Base-by-base conservation (phyloP, 2,888 invertebrate genomes). In the Scaptomyza cyrtandrae region DNA sequence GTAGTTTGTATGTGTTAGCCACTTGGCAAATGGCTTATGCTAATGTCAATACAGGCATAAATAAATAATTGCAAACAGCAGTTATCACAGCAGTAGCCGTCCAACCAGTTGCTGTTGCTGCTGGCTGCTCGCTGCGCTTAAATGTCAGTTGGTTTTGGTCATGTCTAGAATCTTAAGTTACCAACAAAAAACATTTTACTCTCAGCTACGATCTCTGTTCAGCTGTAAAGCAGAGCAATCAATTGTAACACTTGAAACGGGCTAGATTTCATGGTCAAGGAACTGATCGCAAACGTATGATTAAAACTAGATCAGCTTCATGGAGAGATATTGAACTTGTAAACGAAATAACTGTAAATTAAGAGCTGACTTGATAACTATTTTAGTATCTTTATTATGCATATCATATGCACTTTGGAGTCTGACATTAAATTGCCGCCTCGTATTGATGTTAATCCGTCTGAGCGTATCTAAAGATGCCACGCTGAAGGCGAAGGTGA, bases 21-120 rank as follows among this genome's bases (percentile, higher is more conserved):
- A 61, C 74, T 75, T 72, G 80, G 81, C 78, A 61, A 75, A 78
- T 78, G 77, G 74, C 76, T 86, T 88, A 90, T 88, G 88, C 89
- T 89, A 89, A 89, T 89, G 89, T 89, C 89, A 89, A 89, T 88
- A 86, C 72, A 88, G 90, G 90, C 89, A 89, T 90, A 90, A 89
- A 89, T 89, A 86, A 80, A 82, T 80, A 86, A 86, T 86, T 84
- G 78, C 80, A 72, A 80, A 82, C 72, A 75, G 76, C 81, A 78
- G 71, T 57, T 48, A 60, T 48, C 64, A 31, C 48, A 35, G 56
- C 75, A 48, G 67, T 54, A 60, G 71, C 65, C 77, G 75, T 66
- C 77, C 72, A 81, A 85, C 85, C 80, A 85, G 85, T 84, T 84
- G 75, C 46, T 81, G 71, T n/a, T 37, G 35, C 35, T 37, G 85